Conservation (phyloP, 2,113 vertebrate genomes). For the Hyaena hyaena region DNA sequence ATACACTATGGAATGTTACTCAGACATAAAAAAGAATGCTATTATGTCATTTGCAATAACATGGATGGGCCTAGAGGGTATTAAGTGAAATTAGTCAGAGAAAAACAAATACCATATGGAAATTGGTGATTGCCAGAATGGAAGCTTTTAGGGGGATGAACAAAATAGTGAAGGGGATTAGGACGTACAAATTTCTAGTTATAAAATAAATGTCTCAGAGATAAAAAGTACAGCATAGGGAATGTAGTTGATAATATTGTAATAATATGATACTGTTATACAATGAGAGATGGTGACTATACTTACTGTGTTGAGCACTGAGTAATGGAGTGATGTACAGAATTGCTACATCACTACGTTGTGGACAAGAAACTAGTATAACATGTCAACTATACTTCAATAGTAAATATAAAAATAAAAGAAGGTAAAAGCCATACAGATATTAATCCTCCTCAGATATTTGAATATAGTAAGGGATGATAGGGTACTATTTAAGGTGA, state of each 20-base stretch:
- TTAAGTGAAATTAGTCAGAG: background rate
- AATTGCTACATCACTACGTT: background rate
- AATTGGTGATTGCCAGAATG: background rate
- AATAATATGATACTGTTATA: background rate
- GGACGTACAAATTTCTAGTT: background rate
- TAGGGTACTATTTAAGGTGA: conserved; percentile 64
- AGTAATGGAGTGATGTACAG: background rate
- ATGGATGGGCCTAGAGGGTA: background rate
- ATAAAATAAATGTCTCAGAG: background rate
- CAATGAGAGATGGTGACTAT: background rate
- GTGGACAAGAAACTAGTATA: background rate
- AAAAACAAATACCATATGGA: background rate
- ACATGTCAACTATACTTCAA: background rate
- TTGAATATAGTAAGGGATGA: background rate
- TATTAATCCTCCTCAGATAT: conserved; percentile 64
- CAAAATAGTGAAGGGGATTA: background rate
- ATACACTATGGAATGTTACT: background rate
- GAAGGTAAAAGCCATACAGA: conserved; percentile 68
- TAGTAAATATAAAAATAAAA: background rate
- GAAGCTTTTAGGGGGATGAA: background rate
- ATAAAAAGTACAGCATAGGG: background rate
- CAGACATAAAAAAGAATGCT: background rate
- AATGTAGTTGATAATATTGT: background rate
- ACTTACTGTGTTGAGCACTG: background rate
- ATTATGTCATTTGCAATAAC: background rate